These are phyloP conservation scores for Pachycephala philippinensis DNA, from an alignment of 2,113 vertebrate species.

Conservation along the genomic window DNA sequence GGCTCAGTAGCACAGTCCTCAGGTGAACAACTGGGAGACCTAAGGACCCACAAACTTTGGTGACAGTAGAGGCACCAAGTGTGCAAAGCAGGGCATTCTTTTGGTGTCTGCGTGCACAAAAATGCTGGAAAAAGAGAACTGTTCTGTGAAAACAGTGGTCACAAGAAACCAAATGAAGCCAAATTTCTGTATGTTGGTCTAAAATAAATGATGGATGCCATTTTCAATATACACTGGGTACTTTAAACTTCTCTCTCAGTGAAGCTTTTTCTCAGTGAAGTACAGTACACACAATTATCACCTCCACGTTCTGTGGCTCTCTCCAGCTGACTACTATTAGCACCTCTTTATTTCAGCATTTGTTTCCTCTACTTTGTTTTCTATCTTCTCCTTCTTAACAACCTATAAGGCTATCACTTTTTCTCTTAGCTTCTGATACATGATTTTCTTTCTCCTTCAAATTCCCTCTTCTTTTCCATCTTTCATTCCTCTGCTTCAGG, in stretches of 20 bases:
- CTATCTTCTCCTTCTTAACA: background rate
- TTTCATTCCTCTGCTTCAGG: background rate
- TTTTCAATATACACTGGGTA: background rate
- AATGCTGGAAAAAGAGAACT: background rate
- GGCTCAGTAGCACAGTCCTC: background rate
- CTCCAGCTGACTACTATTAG: conserved; percentile 51
- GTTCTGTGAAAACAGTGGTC: background rate
- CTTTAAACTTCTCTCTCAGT: conserved; percentile 14
- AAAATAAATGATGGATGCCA: background rate
- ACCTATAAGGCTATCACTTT: background rate
- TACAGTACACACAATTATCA: conserved; percentile 36
- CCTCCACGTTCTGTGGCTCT: background rate
- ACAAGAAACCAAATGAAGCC: background rate
- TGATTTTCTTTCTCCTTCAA: background rate
- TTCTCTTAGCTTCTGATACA: background rate
- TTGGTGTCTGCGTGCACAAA: background rate
- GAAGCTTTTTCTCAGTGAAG: conserved; percentile 6
- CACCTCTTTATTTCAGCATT: conserved; percentile 42
- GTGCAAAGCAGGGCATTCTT: background rate
- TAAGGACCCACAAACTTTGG: background rate
- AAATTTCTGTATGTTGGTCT: background rate
- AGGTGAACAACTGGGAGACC: background rate
- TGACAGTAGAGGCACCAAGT: background rate
- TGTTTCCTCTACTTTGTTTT: background rate
- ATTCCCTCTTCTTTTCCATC: background rate